These are phyloP conservation scores for Germaria angustata DNA, from an alignment of 2,888 invertebrate species.

Conservation along the genomic window DNA sequence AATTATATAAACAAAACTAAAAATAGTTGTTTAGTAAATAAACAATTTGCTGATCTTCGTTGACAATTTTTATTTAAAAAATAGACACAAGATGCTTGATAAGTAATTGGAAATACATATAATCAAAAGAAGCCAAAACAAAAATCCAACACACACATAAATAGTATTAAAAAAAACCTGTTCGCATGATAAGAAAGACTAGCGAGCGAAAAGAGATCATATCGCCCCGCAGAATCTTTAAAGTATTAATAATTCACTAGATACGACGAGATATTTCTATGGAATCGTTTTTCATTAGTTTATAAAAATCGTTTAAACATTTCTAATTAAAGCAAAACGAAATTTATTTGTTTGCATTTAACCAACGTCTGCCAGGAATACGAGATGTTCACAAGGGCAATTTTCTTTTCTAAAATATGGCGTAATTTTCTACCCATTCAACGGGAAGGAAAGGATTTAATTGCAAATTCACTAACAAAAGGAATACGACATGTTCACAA, in stretches of 20 bases:
- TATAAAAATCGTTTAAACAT: too few species aligned
- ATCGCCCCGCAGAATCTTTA: neutral
- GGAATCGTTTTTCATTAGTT: too few species aligned
- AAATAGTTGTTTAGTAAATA: constrained; percentile 6
- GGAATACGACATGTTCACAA: too few species aligned
- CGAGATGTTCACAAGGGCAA: too few species aligned
- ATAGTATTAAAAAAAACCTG: constrained; percentile 39
- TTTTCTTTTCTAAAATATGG: too few species aligned
- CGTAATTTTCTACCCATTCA: too few species aligned
- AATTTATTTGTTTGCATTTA: too few species aligned
- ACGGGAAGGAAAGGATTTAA: too few species aligned
- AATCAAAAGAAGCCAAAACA: neutral
- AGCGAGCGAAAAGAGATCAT: neutral
- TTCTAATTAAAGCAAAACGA: too few species aligned
- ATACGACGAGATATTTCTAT: neutral
- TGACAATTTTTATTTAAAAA: neutral
- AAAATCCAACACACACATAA: constrained; percentile 16
- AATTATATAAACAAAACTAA: neutral
- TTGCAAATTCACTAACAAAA: too few species aligned
- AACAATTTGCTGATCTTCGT: neutral
- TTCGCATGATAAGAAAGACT: constrained; percentile 30
- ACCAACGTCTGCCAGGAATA: too few species aligned
- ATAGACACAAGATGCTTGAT: constrained; percentile 19
- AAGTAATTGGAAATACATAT: constrained; percentile 2
- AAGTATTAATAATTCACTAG: neutral